Conservation (phyloP, 2,797 vertebrate species). For the Taenioides sp. region DNA sequence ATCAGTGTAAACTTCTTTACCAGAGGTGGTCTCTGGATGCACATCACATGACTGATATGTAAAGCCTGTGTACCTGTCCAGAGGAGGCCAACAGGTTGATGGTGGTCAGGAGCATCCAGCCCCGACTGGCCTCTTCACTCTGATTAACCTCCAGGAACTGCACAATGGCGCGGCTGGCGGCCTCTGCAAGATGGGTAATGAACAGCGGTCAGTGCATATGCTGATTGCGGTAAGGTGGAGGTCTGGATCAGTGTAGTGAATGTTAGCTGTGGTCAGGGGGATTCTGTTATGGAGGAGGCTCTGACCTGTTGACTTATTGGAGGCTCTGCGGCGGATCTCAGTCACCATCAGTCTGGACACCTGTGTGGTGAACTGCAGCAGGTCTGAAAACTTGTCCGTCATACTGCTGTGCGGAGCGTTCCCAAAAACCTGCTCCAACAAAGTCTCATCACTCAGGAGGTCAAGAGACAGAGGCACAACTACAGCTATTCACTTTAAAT, state of each 20-base stretch:
- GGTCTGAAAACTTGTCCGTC: constrained; percentile 97
- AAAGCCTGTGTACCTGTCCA: constrained; percentile 85
- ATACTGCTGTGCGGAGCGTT: constrained; percentile 94
- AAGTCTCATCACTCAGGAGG: not conserved
- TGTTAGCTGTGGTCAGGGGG: not conserved
- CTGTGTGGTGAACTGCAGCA: constrained; percentile 99
- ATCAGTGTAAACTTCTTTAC: no score
- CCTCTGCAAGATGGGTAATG: constrained; percentile 76
- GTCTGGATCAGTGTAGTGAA: no score
- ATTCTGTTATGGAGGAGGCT: not conserved
- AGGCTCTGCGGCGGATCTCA: constrained; percentile 95
- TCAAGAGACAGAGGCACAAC: not conserved
- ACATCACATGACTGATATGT: not conserved
- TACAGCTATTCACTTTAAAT: no score
- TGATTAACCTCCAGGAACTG: constrained; percentile 99
- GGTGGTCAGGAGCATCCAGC: constrained; percentile 98
- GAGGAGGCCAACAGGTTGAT: constrained; percentile 98
- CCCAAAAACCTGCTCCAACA: constrained; percentile 85
- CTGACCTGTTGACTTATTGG: constrained; percentile 97
- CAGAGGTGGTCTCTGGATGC: no score
- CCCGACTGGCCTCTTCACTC: constrained; percentile 96
- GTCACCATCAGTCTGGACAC: constrained; percentile 98
- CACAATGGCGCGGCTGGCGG: constrained; percentile 96
- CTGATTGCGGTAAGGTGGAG: not conserved
- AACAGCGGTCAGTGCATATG: not conserved